Evolutionary conservation across 2,888 invertebrate genomes (phyloP).

Genomic region (Aspidapion aeneum): DNA sequence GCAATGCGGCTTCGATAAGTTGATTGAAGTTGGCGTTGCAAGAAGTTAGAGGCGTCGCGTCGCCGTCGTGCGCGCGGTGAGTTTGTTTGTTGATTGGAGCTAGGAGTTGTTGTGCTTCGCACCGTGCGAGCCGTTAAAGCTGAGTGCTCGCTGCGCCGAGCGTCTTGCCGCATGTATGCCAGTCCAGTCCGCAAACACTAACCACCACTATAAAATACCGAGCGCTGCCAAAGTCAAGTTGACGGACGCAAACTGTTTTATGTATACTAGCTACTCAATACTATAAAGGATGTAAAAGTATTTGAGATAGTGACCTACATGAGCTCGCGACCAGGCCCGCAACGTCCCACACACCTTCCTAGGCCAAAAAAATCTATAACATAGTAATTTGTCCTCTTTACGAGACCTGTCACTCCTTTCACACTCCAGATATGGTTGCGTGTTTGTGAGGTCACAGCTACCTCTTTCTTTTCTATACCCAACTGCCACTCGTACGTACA

Average conservation of each 20-base stretch:
- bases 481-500: no score
- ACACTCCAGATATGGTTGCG: no score
- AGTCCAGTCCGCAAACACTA: slow-evolving; percentile 12
- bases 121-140: neutral
- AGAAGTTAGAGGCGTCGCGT: slow-evolving; percentile 18
- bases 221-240: slow-evolving; percentile 22
- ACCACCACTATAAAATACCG: neutral
- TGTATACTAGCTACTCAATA: slow-evolving; percentile 23
- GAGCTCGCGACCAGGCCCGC: no score
- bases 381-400: no score
- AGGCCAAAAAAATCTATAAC: no score
- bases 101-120: neutral
- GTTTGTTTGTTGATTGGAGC: neutral
- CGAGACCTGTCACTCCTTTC: no score
- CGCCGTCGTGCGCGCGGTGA: slow-evolving; percentile 12
- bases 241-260: slow-evolving; percentile 23
- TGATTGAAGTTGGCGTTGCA: slow-evolving; percentile 16
- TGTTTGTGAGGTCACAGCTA: no score
- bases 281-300: slow-evolving; percentile 46
- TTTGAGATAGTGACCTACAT: slow-evolving; percentile 50
- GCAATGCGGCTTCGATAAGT: neutral
- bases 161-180: slow-evolving; percentile 39
- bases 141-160: slow-evolving; percentile 31
- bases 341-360: no score
- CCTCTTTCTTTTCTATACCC: no score